Evolutionary conservation across 2,113 vertebrate species (phyloP).

Genomic region (Hypanus sabinus): DNA sequence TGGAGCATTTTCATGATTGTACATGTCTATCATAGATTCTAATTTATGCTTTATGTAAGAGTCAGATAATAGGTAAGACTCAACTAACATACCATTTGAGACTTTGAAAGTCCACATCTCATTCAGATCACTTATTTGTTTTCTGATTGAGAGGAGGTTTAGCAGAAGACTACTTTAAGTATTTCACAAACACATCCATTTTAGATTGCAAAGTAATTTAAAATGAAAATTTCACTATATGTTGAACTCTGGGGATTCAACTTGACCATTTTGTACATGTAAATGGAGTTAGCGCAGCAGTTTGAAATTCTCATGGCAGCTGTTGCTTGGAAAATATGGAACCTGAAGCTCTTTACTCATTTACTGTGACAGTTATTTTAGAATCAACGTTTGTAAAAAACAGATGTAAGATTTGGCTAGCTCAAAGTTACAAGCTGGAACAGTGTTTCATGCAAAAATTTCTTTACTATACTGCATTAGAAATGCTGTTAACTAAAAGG

Average conservation of each 20-base stretch:
- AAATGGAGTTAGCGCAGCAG: not conserved
- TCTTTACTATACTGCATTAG: not conserved
- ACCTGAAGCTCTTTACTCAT: conserved; percentile 8
- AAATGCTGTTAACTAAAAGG: not conserved
- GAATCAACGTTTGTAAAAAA: conserved; percentile 20
- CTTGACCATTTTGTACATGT: not conserved
- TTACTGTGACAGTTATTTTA: conserved; percentile 13
- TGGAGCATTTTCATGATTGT: not conserved
- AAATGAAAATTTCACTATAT: not conserved
- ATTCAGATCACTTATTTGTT: not conserved
- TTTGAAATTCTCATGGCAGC: conserved; percentile 22
- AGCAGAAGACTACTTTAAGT: not conserved
- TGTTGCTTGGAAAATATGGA: conserved; percentile 20
- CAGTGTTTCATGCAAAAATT: not conserved
- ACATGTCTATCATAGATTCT: not conserved
- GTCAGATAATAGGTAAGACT: not conserved
- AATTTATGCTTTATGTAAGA: not conserved
- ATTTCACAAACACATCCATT: not conserved
- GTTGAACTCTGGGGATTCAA: not conserved
- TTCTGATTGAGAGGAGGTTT: not conserved
- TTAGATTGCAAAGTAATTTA: not conserved
- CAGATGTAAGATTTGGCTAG: not conserved
- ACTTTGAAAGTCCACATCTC: not conserved
- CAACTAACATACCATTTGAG: not conserved
- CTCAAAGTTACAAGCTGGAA: conserved; percentile 29